A percentile compares a stretch with the other conserved stretches of the same genome.
Conservation (phyloP, 2,113 vertebrate genomes). For the Rana temporaria region DNA sequence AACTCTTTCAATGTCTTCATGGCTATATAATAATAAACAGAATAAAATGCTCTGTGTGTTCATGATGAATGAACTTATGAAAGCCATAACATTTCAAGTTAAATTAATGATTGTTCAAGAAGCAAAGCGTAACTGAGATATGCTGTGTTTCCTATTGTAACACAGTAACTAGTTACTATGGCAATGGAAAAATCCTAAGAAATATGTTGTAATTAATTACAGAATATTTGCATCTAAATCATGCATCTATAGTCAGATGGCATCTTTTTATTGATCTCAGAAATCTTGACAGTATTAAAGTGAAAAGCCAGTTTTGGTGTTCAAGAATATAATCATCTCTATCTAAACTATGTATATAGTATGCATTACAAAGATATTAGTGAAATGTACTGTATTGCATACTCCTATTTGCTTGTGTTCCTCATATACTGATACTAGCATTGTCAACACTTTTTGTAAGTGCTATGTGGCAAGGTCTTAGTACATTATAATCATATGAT, state of each 20-base stretch:
- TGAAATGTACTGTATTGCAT: no score
- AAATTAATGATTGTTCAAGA: not conserved
- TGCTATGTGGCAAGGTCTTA: no score
- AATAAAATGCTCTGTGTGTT: not conserved
- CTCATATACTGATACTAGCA: no score
- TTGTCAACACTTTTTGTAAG: no score
- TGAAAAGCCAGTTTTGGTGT: no score
- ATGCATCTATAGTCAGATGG: not conserved
- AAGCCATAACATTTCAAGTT: not conserved
- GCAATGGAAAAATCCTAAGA: conserved; percentile 10
- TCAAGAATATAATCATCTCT: no score
- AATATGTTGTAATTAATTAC: conserved; percentile 12
- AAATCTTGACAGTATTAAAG: not conserved
- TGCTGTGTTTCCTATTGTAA: conserved; percentile 4
- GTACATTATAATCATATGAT: no score
- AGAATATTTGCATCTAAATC: conserved; percentile 27
- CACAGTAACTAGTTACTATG: conserved; percentile 22
- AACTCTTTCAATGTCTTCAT: no score
- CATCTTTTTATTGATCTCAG: conserved; percentile 10
- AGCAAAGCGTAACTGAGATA: not conserved
- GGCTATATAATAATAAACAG: not conserved
- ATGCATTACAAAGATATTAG: no score
- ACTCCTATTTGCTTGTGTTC: no score
- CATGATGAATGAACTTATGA: not conserved
- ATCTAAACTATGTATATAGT: no score